Evolutionary conservation across 2,888 invertebrate species (phyloP).

Genomic region (Sphaerophoria taeniata): DNA sequence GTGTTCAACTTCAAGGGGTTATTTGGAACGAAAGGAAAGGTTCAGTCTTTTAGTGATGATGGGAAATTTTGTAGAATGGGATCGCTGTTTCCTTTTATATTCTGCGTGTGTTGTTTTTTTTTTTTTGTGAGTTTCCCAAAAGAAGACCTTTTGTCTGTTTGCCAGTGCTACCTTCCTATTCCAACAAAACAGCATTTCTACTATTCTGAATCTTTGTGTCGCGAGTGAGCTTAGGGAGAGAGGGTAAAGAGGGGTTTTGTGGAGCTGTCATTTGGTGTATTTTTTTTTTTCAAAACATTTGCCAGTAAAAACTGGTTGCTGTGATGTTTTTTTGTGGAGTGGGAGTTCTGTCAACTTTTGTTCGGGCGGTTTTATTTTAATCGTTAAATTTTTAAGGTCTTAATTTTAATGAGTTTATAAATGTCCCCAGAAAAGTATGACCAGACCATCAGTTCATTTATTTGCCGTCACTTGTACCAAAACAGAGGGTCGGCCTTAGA

Average conservation of each 20-base stretch:
- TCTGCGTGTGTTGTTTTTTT: constrained; percentile 40
- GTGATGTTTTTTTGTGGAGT: background rate
- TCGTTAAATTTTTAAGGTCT: background rate
- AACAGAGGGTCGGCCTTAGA: too few species aligned
- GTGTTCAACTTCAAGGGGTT: constrained; percentile 39
- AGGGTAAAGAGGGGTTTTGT: background rate
- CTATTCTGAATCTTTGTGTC: background rate
- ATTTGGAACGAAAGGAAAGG: constrained; percentile 45
- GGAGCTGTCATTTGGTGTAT: constrained; percentile 22
- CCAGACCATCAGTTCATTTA: too few species aligned
- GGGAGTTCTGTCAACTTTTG: constrained; percentile 16
- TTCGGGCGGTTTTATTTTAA: background rate
- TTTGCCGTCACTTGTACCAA: too few species aligned
- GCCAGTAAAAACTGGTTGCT: background rate
- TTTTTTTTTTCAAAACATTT: constrained; percentile 1
- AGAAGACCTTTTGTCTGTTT: constrained; percentile 14
- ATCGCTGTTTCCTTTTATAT: constrained; percentile 33
- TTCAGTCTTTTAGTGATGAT: constrained; percentile 19
- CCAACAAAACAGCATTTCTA: background rate
- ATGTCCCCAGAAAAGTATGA: too few species aligned
- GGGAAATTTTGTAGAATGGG: background rate
- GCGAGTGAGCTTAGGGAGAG: background rate
- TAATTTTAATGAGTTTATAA: background rate
- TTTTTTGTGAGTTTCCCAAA: constrained; percentile 4
- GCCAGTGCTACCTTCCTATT: background rate